phyloP scores from a whole-genome alignment of 1,140 invertebrate genomes.

The Hylyphantes graminicola region DNA sequence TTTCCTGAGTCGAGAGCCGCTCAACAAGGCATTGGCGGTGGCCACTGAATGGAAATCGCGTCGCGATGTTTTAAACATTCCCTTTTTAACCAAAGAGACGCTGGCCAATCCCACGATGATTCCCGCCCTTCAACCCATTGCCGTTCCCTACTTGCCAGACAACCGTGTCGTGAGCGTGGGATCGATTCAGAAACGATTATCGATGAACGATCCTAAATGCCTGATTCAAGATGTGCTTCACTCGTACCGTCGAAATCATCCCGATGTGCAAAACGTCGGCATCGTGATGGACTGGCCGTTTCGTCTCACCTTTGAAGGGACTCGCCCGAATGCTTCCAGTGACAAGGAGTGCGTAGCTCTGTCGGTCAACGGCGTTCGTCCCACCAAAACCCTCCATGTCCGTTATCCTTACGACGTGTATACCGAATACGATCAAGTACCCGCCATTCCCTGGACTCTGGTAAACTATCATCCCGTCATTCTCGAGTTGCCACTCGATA shows the following conservation, averaged over 20 bases:
- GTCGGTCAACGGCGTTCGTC: not conserved
- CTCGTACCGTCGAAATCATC: not conserved
- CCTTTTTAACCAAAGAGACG: not conserved
- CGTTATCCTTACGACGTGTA: conserved; percentile 9
- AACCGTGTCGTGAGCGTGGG: not conserved
- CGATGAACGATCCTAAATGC: not conserved
- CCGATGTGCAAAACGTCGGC: not conserved
- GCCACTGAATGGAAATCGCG: conserved; percentile 14
- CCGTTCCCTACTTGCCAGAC: not conserved
- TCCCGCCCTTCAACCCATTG: not conserved
- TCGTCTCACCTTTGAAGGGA: not conserved
- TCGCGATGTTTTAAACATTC: not conserved
- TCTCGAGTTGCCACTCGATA: not conserved
- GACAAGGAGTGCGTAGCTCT: not conserved
- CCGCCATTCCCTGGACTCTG: not conserved
- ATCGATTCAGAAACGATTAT: not conserved
- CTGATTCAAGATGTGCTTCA: not conserved
- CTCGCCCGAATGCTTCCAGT: not conserved
- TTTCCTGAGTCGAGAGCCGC: not conserved
- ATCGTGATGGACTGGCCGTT: not conserved
- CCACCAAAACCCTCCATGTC: not conserved
- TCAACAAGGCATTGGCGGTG: not conserved
- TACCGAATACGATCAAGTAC: not conserved
- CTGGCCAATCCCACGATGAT: not conserved
- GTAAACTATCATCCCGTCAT: not conserved